Evolutionary conservation across 2,888 invertebrate species (phyloP).

Genomic region (Endotricha flammealis): DNA sequence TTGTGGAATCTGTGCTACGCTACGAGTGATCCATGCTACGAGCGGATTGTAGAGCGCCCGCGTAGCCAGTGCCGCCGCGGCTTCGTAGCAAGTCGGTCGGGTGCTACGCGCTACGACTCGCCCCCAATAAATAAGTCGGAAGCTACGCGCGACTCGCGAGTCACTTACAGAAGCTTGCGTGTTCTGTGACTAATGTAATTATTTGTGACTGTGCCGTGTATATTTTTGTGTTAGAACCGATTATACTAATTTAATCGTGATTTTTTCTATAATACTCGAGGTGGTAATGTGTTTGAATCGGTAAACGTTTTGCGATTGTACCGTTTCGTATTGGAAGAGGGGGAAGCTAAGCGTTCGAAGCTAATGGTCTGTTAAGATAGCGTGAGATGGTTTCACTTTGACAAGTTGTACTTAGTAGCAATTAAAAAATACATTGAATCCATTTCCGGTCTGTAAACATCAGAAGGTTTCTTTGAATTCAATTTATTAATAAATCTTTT

Average conservation of each 20-base stretch:
- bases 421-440: slow-evolving; percentile 1
- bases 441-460: background rate
- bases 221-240: slow-evolving; percentile 19
- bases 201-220: slow-evolving; percentile 48
- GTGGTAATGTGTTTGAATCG: slow-evolving; percentile 27
- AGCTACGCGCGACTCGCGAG: too few species aligned
- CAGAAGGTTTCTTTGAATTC: too few species aligned
- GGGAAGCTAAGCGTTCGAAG: slow-evolving; percentile 48
- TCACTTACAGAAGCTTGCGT: slow-evolving; percentile 18
- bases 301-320: slow-evolving; percentile 33
- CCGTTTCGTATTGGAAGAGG: slow-evolving; percentile 43
- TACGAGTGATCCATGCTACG: slow-evolving; percentile 59
- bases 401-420: slow-evolving; percentile 7
- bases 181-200: slow-evolving; percentile 19
- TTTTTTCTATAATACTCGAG: slow-evolving; percentile 42
- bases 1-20: slow-evolving; percentile 68
- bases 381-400: slow-evolving; percentile 33
- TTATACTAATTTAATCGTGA: slow-evolving; percentile 18
- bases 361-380: slow-evolving; percentile 67
- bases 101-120: slow-evolving; percentile 31
- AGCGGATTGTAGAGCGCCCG: slow-evolving; percentile 55
- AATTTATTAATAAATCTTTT: too few species aligned
- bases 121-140: slow-evolving; percentile 22
- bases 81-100: slow-evolving; percentile 57
- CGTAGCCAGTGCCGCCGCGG: slow-evolving; percentile 66